These are phyloP conservation scores for Peromyscus nudipes DNA, from an alignment of 2,797 vertebrate genomes.

Conservation along the genomic window DNA sequence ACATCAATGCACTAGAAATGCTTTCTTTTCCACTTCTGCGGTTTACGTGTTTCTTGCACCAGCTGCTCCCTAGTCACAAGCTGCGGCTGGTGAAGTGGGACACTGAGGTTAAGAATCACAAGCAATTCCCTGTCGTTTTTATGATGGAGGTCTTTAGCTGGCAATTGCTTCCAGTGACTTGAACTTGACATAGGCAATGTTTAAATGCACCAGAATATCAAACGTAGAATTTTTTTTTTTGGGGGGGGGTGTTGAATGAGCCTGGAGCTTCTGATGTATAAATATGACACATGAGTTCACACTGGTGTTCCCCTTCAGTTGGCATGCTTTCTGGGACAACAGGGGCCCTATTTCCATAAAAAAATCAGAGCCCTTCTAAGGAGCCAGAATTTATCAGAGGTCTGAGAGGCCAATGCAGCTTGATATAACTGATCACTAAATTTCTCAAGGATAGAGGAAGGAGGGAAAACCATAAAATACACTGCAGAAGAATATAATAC, in stretches of 20 bases:
- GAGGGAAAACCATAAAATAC: slow-evolving; percentile 70
- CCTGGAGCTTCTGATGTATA: slow-evolving; percentile 79
- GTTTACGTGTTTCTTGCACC: neutral
- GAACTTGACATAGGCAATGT: slow-evolving; percentile 82
- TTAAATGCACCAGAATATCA: slow-evolving; percentile 66
- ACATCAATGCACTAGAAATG: neutral
- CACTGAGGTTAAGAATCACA: neutral
- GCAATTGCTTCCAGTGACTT: neutral
- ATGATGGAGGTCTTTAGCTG: neutral
- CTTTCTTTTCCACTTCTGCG: neutral
- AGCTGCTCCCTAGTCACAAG: neutral
- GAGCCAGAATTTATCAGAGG: slow-evolving; percentile 72
- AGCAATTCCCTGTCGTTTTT: neutral
- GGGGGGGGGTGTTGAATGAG: neutral
- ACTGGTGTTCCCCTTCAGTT: slow-evolving; percentile 68
- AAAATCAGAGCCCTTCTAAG: slow-evolving; percentile 30
- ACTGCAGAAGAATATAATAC: slow-evolving; percentile 80
- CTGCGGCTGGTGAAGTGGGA: neutral
- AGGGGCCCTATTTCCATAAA: neutral
- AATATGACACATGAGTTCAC: slow-evolving; percentile 55
- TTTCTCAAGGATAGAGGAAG: slow-evolving; percentile 77
- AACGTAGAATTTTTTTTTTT: fast-evolving
- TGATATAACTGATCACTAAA: slow-evolving; percentile 70
- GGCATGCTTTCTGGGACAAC: slow-evolving; percentile 51
- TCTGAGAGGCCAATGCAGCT: slow-evolving; percentile 67